Evolutionary conservation across 2,797 vertebrate species (phyloP).

Genomic region (Anableps anableps): DNA sequence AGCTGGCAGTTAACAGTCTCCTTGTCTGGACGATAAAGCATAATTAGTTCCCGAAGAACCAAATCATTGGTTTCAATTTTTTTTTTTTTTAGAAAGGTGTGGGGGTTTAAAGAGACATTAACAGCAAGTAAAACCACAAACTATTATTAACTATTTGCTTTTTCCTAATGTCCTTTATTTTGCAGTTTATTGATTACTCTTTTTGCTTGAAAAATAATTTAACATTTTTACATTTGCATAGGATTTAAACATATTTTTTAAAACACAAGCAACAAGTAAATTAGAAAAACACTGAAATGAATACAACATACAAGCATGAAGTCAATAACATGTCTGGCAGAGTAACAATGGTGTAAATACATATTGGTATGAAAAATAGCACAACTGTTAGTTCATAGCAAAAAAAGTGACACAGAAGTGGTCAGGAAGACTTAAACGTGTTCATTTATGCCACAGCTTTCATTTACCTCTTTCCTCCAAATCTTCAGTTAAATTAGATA

Average conservation of each 20-base stretch:
- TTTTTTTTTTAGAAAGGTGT: too few relatives aligned
- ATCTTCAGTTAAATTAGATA: conserved; percentile 50
- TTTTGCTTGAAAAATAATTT: background rate
- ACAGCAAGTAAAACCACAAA: too few relatives aligned
- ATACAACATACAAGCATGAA: background rate
- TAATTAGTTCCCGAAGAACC: too few relatives aligned
- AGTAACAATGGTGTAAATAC: background rate
- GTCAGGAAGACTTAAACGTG: background rate
- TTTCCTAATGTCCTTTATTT: background rate
- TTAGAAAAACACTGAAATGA: background rate
- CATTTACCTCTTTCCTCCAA: conserved; percentile 6
- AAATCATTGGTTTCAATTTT: too few relatives aligned
- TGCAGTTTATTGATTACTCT: background rate
- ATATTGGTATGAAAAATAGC: background rate
- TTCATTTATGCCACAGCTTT: background rate
- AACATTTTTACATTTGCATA: background rate
- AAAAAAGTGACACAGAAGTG: background rate
- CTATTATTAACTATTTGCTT: background rate
- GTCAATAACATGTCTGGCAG: background rate
- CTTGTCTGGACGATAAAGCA: background rate
- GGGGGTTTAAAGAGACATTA: too few relatives aligned
- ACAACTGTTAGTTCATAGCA: background rate
- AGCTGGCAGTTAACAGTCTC: background rate
- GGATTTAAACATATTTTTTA: background rate
- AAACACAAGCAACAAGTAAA: background rate